These are phyloP conservation scores for Fistularia tabacaria DNA, from an alignment of 2,797 vertebrate genomes.

Conservation along the genomic window DNA sequence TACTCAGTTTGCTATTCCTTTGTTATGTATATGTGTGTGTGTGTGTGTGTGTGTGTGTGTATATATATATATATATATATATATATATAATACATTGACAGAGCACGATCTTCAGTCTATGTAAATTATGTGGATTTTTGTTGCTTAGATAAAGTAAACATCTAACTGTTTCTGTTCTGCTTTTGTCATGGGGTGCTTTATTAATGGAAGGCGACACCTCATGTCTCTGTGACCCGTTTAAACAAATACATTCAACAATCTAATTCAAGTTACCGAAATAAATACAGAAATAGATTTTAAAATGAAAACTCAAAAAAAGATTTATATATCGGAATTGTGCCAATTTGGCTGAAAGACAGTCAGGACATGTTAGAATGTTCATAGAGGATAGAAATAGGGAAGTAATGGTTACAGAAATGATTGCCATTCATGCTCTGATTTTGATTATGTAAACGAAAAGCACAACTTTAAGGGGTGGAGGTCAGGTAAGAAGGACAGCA, in stretches of 20 bases:
- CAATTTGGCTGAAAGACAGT: too few relatives aligned
- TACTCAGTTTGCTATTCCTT: too few relatives aligned
- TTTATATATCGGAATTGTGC: too few relatives aligned
- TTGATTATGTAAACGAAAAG: constrained; percentile 59
- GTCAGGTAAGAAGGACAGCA: constrained; percentile 26
- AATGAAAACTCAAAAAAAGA: background rate
- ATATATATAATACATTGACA: too few relatives aligned
- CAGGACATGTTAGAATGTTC: constrained; percentile 8
- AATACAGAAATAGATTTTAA: too few relatives aligned
- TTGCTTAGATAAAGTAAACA: too few relatives aligned
- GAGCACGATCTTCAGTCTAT: too few relatives aligned
- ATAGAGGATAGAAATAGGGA: constrained; percentile 49
- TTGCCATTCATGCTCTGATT: constrained; percentile 54
- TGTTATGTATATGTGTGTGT: too few relatives aligned
- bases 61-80: too few relatives aligned
- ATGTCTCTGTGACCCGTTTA: constrained; percentile 58
- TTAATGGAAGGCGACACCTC: constrained; percentile 47
- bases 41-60: too few relatives aligned
- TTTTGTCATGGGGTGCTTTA: constrained; percentile 23
- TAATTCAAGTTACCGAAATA: constrained; percentile 21
- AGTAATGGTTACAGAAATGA: constrained; percentile 49
- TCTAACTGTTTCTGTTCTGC: too few relatives aligned
- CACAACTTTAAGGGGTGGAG: constrained; percentile 14
- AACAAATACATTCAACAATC: constrained; percentile 40
- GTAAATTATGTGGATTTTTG: too few relatives aligned